phyloP scores from a whole-genome alignment of 2,113 vertebrate species.

The Oxygymnocypris stewartii region DNA sequence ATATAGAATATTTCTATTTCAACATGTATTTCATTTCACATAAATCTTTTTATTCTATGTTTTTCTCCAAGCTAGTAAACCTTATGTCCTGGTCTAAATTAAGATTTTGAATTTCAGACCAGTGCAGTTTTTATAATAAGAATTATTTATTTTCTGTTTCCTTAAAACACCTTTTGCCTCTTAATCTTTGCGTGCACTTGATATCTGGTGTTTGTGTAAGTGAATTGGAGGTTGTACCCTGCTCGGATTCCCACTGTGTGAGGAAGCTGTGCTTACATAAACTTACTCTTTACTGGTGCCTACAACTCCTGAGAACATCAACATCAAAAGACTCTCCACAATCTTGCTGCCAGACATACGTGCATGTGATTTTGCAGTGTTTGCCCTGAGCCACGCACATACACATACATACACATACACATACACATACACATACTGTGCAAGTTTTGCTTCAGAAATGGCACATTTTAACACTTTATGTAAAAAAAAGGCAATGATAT shows the following conservation, averaged over 20 bases:
- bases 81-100: not conserved
- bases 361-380: not conserved
- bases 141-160: not conserved
- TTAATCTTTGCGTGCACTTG: slow-evolving; percentile 23
- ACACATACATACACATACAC: not conserved
- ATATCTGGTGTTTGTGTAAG: slow-evolving; percentile 18
- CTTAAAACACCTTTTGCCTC: not conserved
- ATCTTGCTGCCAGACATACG: not conserved
- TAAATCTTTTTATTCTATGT: no score
- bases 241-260: slow-evolving; percentile 22
- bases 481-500: not conserved
- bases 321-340: slow-evolving; percentile 37
- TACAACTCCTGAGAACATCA: slow-evolving; percentile 27
- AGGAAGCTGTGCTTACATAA: slow-evolving; percentile 34
- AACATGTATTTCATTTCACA: no score
- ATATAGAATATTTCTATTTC: no score
- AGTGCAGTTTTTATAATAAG: not conserved
- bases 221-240: not conserved
- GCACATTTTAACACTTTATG: not conserved
- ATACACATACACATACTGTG: not conserved
- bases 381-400: not conserved
- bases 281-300: slow-evolving; percentile 7
- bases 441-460: not conserved
- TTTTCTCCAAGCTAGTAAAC: not conserved
- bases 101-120: not conserved